phyloP scores from a whole-genome alignment of 2,888 invertebrate species.

The Boloria selene region DNA sequence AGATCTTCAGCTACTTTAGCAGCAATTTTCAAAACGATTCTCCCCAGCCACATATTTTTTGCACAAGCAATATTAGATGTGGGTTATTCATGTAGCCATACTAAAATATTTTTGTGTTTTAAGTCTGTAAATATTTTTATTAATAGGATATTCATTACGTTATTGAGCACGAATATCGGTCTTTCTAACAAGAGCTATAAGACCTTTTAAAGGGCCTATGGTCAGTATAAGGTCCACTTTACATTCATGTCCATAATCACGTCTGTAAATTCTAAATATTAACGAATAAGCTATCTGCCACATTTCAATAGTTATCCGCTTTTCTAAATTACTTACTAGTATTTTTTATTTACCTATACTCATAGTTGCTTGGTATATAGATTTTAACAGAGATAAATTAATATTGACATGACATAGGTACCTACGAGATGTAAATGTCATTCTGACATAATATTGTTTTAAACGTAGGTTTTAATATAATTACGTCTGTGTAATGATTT shows the following conservation, averaged over 20 bases:
- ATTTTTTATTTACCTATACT: too few species aligned
- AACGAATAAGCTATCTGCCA: slow-evolving; percentile 77
- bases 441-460: slow-evolving; percentile 26
- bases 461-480: slow-evolving; percentile 20
- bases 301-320: slow-evolving; percentile 56
- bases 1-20: slow-evolving; percentile 61
- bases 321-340: neutral
- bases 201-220: slow-evolving; percentile 63
- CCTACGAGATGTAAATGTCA: slow-evolving; percentile 31
- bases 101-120: too few species aligned
- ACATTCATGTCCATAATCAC: slow-evolving; percentile 67
- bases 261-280: slow-evolving; percentile 65
- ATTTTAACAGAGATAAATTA: slow-evolving; percentile 24
- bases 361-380: too few species aligned
- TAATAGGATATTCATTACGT: neutral
- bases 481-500: slow-evolving; percentile 4
- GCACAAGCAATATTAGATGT: neutral
- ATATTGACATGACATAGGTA: slow-evolving; percentile 38
- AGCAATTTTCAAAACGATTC: slow-evolving; percentile 64
- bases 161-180: slow-evolving; percentile 24
- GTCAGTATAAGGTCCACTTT: slow-evolving; percentile 71
- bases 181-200: slow-evolving; percentile 56
- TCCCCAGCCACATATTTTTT: slow-evolving; percentile 68
- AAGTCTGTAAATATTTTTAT: neutral
- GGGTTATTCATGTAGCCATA: too few species aligned